phyloP scores from a whole-genome alignment of 2,113 vertebrate genomes.

The Clarias gariepinus region DNA sequence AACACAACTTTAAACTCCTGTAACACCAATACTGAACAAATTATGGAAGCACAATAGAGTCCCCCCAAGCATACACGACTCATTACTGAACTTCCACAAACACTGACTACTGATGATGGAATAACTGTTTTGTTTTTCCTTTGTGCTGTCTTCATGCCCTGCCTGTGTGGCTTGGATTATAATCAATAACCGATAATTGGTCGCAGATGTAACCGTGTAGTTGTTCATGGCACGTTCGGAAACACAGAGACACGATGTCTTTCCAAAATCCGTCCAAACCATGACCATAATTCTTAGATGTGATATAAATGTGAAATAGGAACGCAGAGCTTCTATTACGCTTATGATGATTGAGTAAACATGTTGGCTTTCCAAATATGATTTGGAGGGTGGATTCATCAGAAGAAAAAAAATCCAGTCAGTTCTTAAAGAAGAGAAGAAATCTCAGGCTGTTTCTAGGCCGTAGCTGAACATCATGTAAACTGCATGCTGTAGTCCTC shows the following conservation, averaged over 20 bases:
- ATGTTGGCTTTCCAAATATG: neutral
- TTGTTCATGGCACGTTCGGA: slow-evolving; percentile 8
- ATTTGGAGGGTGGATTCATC: neutral
- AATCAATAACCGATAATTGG: slow-evolving; percentile 54
- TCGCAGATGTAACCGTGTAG: slow-evolving; percentile 58
- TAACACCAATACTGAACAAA: slow-evolving; percentile 8
- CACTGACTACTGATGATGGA: slow-evolving; percentile 35
- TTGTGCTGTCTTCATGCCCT: slow-evolving; percentile 32
- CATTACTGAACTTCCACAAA: slow-evolving; percentile 48
- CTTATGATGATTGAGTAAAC: neutral
- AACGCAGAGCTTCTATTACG: neutral
- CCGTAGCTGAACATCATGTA: neutral
- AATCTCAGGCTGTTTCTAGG: neutral
- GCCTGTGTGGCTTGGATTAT: slow-evolving; percentile 40
- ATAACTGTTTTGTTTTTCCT: slow-evolving; percentile 23
- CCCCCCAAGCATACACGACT: neutral
- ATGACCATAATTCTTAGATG: slow-evolving; percentile 14
- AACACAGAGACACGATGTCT: slow-evolving; percentile 1
- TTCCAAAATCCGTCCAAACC: slow-evolving; percentile 25
- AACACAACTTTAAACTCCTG: no score
- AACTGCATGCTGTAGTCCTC: neutral
- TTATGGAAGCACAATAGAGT: neutral
- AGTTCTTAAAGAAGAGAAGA: neutral
- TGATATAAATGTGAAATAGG: neutral
- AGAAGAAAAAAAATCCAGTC: neutral